These are phyloP conservation scores for Gallinago solitaria DNA, from an alignment of 2,797 vertebrate species.

Conservation along the genomic window DNA sequence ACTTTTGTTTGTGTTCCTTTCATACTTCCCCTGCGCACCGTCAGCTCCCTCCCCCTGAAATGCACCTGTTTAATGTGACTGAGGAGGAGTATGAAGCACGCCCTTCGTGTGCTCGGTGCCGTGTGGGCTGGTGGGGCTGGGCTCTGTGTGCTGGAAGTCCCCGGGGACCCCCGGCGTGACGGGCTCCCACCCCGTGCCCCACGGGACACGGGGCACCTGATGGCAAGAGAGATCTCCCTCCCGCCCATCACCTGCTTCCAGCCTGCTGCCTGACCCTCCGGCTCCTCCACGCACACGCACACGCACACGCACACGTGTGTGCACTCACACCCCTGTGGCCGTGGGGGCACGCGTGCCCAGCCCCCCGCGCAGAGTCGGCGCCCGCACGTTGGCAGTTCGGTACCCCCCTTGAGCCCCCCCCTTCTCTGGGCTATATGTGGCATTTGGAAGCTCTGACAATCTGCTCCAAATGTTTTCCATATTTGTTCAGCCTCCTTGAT, in stretches of 20 bases:
- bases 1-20: neutral
- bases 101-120: neutral
- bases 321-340: neutral
- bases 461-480: conserved; percentile 95
- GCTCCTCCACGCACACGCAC: fast-evolving
- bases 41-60: neutral
- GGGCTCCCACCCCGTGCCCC: neutral
- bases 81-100: fast-evolving
- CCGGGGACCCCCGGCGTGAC: fast-evolving
- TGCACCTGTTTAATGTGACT: neutral
- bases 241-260: neutral
- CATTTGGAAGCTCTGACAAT: conserved; percentile 81
- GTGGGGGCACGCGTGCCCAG: fast-evolving
- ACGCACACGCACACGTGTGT: fast-evolving
- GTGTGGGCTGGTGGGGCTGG: fast-evolving
- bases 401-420: conserved; percentile 83
- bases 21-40: fast-evolving
- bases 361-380: neutral
- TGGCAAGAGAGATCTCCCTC: neutral
- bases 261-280: fast-evolving
- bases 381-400: conserved; percentile 80
- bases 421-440: conserved; percentile 86
- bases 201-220: neutral
- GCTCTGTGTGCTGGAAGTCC: neutral
- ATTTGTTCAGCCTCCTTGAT: conserved; percentile 92